Conservation (phyloP, 2,113 vertebrate species). For the Calyptommatus sinebrachiatus region DNA sequence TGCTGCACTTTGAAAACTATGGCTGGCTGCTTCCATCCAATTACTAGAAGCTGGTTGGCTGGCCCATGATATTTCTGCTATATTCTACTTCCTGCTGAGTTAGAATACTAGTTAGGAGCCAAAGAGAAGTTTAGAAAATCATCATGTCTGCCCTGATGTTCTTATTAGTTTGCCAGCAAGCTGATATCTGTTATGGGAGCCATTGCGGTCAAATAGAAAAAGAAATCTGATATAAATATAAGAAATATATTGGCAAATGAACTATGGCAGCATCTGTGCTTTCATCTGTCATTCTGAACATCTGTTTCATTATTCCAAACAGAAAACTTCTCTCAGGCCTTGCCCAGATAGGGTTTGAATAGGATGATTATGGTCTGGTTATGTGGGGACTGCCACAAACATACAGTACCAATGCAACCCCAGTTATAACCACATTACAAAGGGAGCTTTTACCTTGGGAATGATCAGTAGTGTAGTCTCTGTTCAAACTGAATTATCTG, state of each 20-base stretch:
- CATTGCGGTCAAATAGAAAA: not conserved
- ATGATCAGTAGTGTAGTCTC: not conserved
- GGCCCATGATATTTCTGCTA: not conserved
- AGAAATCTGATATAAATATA: not conserved
- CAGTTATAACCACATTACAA: not conserved
- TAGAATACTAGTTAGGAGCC: not conserved
- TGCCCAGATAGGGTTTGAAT: too few species aligned
- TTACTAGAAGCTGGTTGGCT: not conserved
- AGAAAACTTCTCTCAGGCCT: not conserved
- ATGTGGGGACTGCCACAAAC: too few species aligned
- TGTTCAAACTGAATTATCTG: not conserved
- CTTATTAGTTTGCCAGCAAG: not conserved
- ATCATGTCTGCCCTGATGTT: not conserved
- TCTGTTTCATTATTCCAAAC: not conserved
- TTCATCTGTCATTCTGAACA: constrained; percentile 10
- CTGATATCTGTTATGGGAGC: constrained; percentile 5
- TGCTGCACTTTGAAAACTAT: not conserved
- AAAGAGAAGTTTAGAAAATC: not conserved
- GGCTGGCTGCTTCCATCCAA: not conserved
- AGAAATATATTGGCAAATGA: not conserved
- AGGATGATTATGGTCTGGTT: too few species aligned
- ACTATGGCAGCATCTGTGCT: not conserved
- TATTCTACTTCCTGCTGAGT: not conserved
- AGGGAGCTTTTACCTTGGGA: too few species aligned
- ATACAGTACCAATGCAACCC: not conserved